Evolutionary conservation across 2,113 vertebrate species (phyloP).

Genomic region (Sapayoa aenigma): DNA sequence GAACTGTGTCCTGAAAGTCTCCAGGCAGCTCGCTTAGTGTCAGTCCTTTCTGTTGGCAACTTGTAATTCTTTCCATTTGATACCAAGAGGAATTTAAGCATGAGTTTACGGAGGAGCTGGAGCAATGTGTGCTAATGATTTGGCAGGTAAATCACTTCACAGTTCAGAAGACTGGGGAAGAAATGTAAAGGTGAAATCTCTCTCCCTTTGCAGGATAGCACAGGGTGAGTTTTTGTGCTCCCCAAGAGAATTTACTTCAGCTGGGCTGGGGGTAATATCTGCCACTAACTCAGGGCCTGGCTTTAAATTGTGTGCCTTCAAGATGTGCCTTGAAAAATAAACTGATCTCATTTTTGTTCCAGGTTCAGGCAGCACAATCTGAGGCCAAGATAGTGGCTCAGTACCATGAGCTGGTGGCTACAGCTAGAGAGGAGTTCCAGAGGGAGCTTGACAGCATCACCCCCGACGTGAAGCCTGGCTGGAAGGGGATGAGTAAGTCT

Average conservation of each 20-base stretch:
- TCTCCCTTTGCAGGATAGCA: neutral
- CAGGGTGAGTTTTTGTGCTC: neutral
- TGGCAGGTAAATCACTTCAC: neutral
- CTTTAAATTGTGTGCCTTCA: neutral
- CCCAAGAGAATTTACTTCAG: neutral
- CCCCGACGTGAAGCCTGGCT: slow-evolving; percentile 89
- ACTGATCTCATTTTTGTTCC: neutral
- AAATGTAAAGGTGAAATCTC: neutral
- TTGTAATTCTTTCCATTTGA: neutral
- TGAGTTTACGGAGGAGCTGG: neutral
- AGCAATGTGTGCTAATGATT: neutral
- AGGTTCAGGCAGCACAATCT: slow-evolving; percentile 90
- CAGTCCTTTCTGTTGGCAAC: neutral
- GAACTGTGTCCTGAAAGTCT: neutral
- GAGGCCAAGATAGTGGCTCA: slow-evolving; percentile 93
- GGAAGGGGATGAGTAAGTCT: slow-evolving; percentile 93
- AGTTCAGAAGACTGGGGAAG: neutral
- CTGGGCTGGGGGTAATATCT: neutral
- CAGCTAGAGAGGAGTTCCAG: slow-evolving; percentile 90
- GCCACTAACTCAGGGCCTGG: neutral
- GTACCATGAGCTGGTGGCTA: slow-evolving; percentile 91
- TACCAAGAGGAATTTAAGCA: neutral
- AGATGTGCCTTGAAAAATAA: neutral
- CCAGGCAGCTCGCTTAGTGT: neutral
- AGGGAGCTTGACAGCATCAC: slow-evolving; percentile 92